A percentile compares a stretch with the other conserved stretches of the same genome.
phyloP scores from a whole-genome alignment of 1,140 invertebrate species.

The Hypsibius dujardini region DNA sequence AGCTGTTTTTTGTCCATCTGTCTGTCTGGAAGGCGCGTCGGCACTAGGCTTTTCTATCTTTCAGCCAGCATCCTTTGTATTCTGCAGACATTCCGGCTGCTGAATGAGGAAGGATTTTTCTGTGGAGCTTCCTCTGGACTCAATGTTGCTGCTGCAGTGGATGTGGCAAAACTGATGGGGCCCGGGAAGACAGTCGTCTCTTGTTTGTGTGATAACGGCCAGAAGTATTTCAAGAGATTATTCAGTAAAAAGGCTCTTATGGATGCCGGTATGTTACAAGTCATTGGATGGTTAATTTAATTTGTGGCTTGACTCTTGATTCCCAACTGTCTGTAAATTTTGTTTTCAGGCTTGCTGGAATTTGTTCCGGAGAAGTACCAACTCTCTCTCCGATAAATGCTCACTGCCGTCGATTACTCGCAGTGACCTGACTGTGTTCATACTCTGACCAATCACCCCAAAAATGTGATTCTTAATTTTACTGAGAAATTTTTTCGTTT shows the following conservation, averaged over 20 bases:
- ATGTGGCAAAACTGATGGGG: slow-evolving; percentile 30
- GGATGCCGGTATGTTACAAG: background rate
- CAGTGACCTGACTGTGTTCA: too few relatives aligned
- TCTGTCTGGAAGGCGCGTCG: background rate
- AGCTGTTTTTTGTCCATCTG: background rate
- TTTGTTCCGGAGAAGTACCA: background rate
- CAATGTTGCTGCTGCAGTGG: slow-evolving; percentile 32
- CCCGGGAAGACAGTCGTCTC: slow-evolving; percentile 34
- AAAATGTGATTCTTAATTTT: background rate
- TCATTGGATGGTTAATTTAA: background rate
- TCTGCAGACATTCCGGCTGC: slow-evolving; percentile 30
- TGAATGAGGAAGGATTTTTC: slow-evolving; percentile 34
- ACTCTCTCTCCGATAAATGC: background rate
- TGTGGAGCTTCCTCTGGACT: slow-evolving; percentile 34
- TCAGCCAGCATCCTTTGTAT: background rate
- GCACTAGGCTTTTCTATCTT: slow-evolving; percentile 14
- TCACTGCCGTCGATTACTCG: too few relatives aligned
- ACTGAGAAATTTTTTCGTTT: background rate
- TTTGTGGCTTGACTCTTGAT: background rate
- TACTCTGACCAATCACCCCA: too few relatives aligned
- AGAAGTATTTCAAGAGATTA: slow-evolving; percentile 23
- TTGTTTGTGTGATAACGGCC: slow-evolving; percentile 33
- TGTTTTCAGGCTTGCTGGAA: background rate
- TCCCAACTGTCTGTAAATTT: background rate
- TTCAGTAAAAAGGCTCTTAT: background rate